Evolutionary conservation across 2,113 vertebrate genomes (phyloP), one percentile per base, ranked within the genome.

Genomic region (Pterocles gutturalis): DNA sequence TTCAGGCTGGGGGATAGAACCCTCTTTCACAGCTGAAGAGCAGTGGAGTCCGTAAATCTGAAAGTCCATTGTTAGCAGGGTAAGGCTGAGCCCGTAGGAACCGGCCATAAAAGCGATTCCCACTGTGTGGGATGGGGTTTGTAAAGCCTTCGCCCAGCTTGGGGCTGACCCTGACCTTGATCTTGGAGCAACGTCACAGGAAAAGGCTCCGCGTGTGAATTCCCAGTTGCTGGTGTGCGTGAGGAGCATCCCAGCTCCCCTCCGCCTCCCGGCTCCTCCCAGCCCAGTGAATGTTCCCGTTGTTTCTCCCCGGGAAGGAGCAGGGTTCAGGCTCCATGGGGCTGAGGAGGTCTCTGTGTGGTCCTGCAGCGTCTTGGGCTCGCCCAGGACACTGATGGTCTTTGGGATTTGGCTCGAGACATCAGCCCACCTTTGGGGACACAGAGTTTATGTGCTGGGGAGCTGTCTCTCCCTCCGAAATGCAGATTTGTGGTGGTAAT

Each of bases 91-190:
- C 75, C 73, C 85, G 10, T 53, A 17, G 18, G 65, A 76, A 51
- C 10, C 7, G 22, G 20, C 24, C 84, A 19, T 21, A 79, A 72
- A 93, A 90, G 87, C 89, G 12, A 29, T 92, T 89, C 96, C 93
- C 87, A 61, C 45, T 94, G 86, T 22, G 92, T 97, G 90, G 87
- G 93, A 84, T 87, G 95, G 26, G 90, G 84, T 86, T 95, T 94
- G 90, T 57, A 89, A 96, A 97, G 96, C 92, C 90, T 64, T 71
- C 33, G 5, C 96, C 93, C 94, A 66, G 89, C 95, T 71, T 82
- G 85, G 55, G 86, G 69, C 94, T 91, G 95, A 90, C 94, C 89
- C 69, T 93, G 89, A 83, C 94, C 80, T 81, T 85, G 90, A 60
- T 78, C 90, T 61, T 5, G 73, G 72, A 91, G 70, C 91, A 7